phyloP scores from a whole-genome alignment of 2,797 vertebrate species.

The Molossus molossus region DNA sequence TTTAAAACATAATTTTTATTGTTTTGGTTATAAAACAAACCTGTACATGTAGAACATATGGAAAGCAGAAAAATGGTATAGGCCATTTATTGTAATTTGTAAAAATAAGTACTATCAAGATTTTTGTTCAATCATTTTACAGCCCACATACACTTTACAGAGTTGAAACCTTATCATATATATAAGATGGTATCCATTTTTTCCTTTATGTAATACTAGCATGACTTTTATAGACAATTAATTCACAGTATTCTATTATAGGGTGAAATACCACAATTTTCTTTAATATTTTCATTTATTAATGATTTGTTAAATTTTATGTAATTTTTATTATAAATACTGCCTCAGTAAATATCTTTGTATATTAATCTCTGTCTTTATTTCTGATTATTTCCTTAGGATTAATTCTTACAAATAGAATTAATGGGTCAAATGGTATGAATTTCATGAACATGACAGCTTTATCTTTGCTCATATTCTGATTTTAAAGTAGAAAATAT shows the following conservation, averaged over 20 bases:
- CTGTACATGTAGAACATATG: neutral
- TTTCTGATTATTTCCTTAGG: slow-evolving; percentile 54
- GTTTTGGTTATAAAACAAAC: slow-evolving; percentile 49
- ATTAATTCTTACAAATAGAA: slow-evolving; percentile 61
- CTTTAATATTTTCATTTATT: slow-evolving; percentile 57
- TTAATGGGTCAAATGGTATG: neutral
- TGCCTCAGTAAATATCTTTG: neutral
- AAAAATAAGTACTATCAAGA: neutral
- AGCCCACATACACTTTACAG: neutral
- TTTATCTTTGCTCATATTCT: slow-evolving; percentile 8
- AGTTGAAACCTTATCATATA: neutral
- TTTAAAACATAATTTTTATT: slow-evolving; percentile 40
- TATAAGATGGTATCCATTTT: neutral
- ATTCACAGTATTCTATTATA: neutral
- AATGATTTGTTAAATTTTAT: slow-evolving; percentile 35
- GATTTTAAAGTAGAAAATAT: slow-evolving; percentile 62
- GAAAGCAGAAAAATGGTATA: slow-evolving; percentile 20
- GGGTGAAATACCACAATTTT: neutral
- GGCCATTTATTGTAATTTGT: neutral
- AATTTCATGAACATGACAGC: slow-evolving; percentile 46
- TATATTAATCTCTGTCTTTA: neutral
- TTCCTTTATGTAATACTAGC: neutral
- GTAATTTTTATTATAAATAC: slow-evolving; percentile 30
- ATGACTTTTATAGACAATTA: neutral
- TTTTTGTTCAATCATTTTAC: neutral